Percentiles rank a stretch among this genome's conserved stretches.
Conservation (phyloP, 37 sponge, comb jelly and placozoan species). For the Geodia barretti region DNA sequence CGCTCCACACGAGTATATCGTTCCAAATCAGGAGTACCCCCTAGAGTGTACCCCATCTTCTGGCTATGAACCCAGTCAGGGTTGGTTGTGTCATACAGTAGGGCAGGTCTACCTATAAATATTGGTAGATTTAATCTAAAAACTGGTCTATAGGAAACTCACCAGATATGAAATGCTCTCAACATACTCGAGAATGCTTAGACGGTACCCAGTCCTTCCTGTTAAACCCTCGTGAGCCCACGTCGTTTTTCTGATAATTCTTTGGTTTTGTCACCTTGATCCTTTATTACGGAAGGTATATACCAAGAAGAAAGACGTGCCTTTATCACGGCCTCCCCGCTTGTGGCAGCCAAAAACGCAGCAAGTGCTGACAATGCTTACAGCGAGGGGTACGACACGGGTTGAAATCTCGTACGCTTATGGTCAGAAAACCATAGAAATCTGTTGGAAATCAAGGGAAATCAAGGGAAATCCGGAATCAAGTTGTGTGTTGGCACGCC, state of each 20-base stretch:
- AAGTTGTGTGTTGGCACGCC: too few species aligned
- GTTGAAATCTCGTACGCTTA: too few species aligned
- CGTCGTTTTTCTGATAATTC: conserved; percentile 3
- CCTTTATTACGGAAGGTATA: background rate
- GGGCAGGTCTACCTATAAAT: too few species aligned
- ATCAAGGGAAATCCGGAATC: too few species aligned
- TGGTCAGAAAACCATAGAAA: too few species aligned
- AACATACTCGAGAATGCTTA: background rate
- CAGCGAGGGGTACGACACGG: too few species aligned
- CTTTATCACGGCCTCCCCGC: background rate
- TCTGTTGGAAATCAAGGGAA: too few species aligned
- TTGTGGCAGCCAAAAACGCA: background rate
- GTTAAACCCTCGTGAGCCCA: background rate
- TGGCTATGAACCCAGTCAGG: conserved; percentile 3
- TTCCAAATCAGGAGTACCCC: background rate
- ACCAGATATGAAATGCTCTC: conserved; percentile 3
- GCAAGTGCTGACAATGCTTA: too few species aligned
- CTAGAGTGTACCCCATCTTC: background rate
- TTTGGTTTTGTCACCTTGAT: background rate
- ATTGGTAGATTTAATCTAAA: too few species aligned
- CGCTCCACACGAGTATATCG: background rate
- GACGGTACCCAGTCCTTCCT: conserved; percentile 5
- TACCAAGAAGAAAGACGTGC: background rate
- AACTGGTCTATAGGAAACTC: too few species aligned
- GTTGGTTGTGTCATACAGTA: background rate